A percentile compares a stretch with the other conserved stretches of the same genome.
These are phyloP conservation scores for Caretta caretta DNA, from an alignment of 2,113 vertebrate genomes.

Conservation along the genomic window DNA sequence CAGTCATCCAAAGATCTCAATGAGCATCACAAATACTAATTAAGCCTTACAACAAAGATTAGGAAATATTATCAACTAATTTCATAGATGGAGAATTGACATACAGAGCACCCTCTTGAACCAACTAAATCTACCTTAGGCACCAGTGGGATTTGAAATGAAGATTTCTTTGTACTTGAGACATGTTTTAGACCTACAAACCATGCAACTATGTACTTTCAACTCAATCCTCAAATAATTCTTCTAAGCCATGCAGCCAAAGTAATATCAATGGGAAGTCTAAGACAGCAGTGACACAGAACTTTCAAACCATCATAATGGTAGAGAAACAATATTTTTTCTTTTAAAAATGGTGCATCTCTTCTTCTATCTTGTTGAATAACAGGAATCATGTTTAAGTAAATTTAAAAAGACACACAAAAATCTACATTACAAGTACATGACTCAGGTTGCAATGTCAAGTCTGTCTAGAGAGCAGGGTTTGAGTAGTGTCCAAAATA, in stretches of 20 bases:
- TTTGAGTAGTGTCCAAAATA: not conserved
- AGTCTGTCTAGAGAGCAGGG: not conserved
- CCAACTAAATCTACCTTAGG: not conserved
- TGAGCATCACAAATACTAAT: not conserved
- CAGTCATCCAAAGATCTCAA: not conserved
- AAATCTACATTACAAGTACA: not conserved
- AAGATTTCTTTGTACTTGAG: conserved; percentile 2
- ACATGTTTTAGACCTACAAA: fast-evolving
- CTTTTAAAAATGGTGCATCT: fast-evolving
- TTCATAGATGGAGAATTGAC: not conserved
- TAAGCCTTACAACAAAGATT: not conserved
- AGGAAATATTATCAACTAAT: not conserved
- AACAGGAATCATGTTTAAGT: not conserved
- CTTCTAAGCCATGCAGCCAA: not conserved
- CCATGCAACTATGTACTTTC: not conserved
- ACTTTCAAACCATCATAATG: not conserved
- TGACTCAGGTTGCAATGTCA: not conserved
- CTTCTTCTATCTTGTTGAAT: not conserved
- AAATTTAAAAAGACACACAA: not conserved
- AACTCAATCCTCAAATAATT: not conserved
- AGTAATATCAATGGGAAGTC: not conserved
- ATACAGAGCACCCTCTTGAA: fast-evolving
- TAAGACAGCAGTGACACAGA: not conserved
- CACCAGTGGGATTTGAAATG: not conserved
- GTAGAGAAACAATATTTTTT: not conserved